Percentiles rank a stretch among this genome's conserved stretches.
Evolutionary conservation across 2,113 vertebrate genomes (phyloP).

Genomic region (Erythrocercus mccallii): DNA sequence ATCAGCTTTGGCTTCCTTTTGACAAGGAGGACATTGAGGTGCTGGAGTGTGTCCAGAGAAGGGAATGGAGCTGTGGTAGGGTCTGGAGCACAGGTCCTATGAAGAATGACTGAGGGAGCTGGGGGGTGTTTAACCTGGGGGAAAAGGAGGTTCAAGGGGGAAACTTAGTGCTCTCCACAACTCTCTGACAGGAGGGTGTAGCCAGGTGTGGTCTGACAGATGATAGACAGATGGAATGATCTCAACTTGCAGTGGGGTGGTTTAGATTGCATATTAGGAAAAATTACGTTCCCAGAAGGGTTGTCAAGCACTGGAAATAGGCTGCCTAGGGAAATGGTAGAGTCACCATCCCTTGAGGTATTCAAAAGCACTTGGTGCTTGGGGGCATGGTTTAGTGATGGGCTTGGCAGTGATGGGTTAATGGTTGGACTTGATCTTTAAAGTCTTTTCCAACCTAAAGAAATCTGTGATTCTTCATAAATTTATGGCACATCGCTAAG

Average conservation of each 20-base stretch:
- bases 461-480: not conserved
- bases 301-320: not conserved
- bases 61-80: not conserved
- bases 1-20: not conserved
- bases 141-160: not conserved
- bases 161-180: rapidly evolving
- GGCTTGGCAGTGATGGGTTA: not conserved
- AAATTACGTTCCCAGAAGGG: too few relatives aligned
- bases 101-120: not conserved
- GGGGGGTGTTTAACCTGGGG: not conserved
- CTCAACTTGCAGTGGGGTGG: not conserved
- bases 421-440: not conserved
- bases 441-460: not conserved
- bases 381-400: not conserved
- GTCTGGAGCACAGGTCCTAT: not conserved
- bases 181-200: not conserved
- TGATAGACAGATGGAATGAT: rapidly evolving
- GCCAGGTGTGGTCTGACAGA: rapidly evolving
- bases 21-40: not conserved
- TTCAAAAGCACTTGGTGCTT: not conserved
- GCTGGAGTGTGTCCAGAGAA: rapidly evolving
- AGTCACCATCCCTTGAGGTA: not conserved
- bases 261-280: not conserved
- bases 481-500: not conserved
- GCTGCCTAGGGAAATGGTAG: not conserved